These are phyloP conservation scores for Ophioninae sp. DNA, from an alignment of 2,888 invertebrate genomes.

Conservation along the genomic window DNA sequence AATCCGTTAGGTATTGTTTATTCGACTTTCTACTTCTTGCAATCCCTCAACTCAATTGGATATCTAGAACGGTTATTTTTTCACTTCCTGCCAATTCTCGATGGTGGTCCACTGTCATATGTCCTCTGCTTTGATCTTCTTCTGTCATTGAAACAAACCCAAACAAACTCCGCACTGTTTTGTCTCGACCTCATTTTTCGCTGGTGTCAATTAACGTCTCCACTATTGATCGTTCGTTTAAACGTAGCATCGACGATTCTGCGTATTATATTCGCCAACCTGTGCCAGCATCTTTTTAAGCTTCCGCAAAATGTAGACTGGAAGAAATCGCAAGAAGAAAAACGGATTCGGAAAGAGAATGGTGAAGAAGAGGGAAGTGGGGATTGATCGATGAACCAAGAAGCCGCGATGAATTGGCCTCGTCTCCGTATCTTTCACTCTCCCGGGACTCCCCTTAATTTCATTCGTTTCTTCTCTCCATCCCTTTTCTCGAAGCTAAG, in stretches of 20 bases:
- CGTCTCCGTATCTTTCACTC: conserved; percentile 41
- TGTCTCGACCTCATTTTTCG: conserved; percentile 64
- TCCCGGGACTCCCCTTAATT: conserved; percentile 29
- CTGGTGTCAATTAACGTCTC: conserved; percentile 80
- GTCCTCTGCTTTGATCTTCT: not conserved
- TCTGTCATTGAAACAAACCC: too few relatives aligned
- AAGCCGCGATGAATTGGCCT: conserved; percentile 75
- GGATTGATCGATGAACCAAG: conserved; percentile 78
- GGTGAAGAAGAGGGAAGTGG: not conserved
- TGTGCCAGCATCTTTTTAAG: conserved; percentile 12
- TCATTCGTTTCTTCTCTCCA: conserved; percentile 36
- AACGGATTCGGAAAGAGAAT: not conserved
- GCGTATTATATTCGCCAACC: not conserved
- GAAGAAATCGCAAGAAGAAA: not conserved
- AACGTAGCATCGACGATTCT: not conserved
- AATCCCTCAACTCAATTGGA: too few relatives aligned
- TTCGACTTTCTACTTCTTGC: too few relatives aligned
- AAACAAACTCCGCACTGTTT: too few relatives aligned
- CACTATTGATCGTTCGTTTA: conserved; percentile 62
- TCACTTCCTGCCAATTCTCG: not conserved
- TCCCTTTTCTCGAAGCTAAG: not conserved
- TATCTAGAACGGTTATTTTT: too few relatives aligned
- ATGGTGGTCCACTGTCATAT: conserved; percentile 14
- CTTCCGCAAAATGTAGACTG: conserved; percentile 1
- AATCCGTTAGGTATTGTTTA: too few relatives aligned